Evolutionary conservation across 2,888 invertebrate genomes (phyloP), one percentile per base, ranked within the genome.

Genomic region (Ligdia adustata): DNA sequence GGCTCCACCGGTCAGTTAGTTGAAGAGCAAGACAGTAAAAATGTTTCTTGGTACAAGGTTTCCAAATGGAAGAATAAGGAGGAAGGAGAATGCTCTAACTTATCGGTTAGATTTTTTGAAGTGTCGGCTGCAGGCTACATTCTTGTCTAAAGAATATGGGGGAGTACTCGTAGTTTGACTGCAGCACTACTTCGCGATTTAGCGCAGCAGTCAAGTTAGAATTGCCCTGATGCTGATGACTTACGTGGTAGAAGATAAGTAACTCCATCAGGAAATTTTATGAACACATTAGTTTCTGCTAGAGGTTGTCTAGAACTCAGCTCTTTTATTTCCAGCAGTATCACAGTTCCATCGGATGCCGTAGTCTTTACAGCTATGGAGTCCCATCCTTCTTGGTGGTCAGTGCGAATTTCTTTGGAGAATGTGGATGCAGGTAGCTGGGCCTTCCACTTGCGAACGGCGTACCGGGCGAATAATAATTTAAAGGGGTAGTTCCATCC

Each of bases 241-340:
- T 75, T 66, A 89, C 89, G 72, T 14, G 75, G 72, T 41, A 83
- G 57, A 42, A 55, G 74, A 50, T 82, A 90, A 9, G 59, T 58
- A 3, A 75, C 77, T 4, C 87, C 88, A 67, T 89, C 83, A 5
- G 72, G 48, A 39, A 90, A 56, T 47, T 78, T 79, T 9, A 94
- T 69, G 43, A 90, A 79, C 0, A 95, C 66, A 52, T 88, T 88
- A 0, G 92, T 75, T 77, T 94, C 94, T 60, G 78, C 72, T 78
- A 89, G 60, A 12, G 91, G 74, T 43, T 88, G 87, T 15, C 82
- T 76, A 1, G 66, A 72, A 32, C 66, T 75, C 29, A 90, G 72
- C 51, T 92, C 89, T 4, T 90, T 88, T 32, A 94, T 77, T 44
- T 86, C 87, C 7, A 93, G 57, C 4, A 91, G 72, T 0, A 95